phyloP scores from a whole-genome alignment of 1,140 invertebrate species.

The Andricus grossulariae region DNA sequence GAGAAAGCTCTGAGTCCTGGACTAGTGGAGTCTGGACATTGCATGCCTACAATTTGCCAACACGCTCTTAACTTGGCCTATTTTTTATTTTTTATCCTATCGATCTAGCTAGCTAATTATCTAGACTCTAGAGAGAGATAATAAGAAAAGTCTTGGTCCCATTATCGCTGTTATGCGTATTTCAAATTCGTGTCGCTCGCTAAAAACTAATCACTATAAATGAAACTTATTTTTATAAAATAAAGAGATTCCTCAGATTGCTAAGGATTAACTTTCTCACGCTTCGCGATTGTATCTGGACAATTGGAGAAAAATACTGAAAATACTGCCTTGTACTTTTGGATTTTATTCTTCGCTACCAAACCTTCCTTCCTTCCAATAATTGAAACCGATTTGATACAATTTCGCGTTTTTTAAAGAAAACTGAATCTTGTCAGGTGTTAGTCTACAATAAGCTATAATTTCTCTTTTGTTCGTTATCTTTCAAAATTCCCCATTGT shows the following conservation, averaged over 20 bases:
- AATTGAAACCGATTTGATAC: too few relatives aligned
- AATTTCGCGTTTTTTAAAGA: too few relatives aligned
- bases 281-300: neutral
- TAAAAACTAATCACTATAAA: constrained; percentile 21
- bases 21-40: neutral
- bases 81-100: neutral
- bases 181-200: constrained; percentile 22
- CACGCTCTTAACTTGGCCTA: neutral
- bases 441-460: neutral
- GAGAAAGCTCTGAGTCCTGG: constrained; percentile 22
- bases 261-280: constrained; percentile 3
- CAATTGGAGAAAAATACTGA: constrained; percentile 24
- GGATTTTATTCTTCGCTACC: constrained; percentile 1
- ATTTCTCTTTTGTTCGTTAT: constrained; percentile 20
- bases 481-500: neutral
- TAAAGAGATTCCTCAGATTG: neutral
- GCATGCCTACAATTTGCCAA: neutral
- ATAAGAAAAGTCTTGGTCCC: constrained; percentile 25
- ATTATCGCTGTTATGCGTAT: constrained; percentile 7
- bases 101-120: constrained; percentile 11
- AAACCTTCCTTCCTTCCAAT: neutral
- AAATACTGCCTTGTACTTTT: neutral
- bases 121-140: constrained; percentile 3
- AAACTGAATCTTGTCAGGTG: neutral
- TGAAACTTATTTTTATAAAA: constrained; percentile 1